phyloP scores from a whole-genome alignment of 2,888 invertebrate species.

The Drosophila koepferae region DNA sequence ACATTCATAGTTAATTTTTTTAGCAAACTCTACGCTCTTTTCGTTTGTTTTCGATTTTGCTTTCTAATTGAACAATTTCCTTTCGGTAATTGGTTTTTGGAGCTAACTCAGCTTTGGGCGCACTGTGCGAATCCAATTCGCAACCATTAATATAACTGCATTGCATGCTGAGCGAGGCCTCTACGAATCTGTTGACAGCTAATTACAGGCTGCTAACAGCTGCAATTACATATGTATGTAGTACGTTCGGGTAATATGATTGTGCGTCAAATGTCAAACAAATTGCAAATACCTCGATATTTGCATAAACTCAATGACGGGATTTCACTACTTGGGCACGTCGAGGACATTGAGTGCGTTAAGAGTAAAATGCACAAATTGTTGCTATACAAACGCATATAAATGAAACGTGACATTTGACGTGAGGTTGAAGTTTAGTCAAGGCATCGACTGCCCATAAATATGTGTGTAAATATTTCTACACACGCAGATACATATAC shows the following conservation, averaged over 20 bases:
- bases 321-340: constrained; percentile 27
- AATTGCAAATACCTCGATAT: constrained; percentile 55
- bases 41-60: constrained; percentile 62
- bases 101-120: neutral
- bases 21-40: neutral
- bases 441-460: constrained; percentile 60
- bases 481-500: neutral
- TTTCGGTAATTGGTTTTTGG: constrained; percentile 71
- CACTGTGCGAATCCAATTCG: neutral
- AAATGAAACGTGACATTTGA: constrained; percentile 80
- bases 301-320: constrained; percentile 58
- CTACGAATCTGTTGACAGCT: constrained; percentile 15
- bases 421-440: constrained; percentile 53
- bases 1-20: neutral
- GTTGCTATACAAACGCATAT: constrained; percentile 65
- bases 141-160: neutral
- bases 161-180: too few species aligned
- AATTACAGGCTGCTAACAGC: constrained; percentile 24
- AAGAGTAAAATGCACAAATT: constrained; percentile 47
- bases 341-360: constrained; percentile 20
- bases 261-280: constrained; percentile 38
- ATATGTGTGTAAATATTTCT: constrained; percentile 20
- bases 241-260: constrained; percentile 27
- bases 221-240: constrained; percentile 52
- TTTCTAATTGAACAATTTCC: constrained; percentile 76